These are phyloP conservation scores for Hypomecis atomaria DNA, from an alignment of 2,888 invertebrate species.

Conservation along the genomic window DNA sequence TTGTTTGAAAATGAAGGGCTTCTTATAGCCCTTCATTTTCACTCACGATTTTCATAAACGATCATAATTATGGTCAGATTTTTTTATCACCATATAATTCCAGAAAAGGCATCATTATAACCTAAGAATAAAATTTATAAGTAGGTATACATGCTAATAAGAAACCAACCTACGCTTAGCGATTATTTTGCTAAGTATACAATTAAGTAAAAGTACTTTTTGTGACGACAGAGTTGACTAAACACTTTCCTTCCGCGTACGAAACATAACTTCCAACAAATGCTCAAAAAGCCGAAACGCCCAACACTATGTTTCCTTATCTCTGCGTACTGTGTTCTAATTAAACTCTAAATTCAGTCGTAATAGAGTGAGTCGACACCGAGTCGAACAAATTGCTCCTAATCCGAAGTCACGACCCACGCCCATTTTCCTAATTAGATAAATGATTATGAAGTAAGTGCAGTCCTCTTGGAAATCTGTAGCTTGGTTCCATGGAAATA, in stretches of 20 bases:
- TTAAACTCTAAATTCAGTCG: slow-evolving; percentile 23
- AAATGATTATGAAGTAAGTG: background rate
- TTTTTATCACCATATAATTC: no score
- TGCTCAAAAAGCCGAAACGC: slow-evolving; percentile 15
- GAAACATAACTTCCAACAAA: slow-evolving; percentile 13
- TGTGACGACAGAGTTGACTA: background rate
- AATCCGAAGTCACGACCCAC: slow-evolving; percentile 25
- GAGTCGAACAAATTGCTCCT: slow-evolving; percentile 27
- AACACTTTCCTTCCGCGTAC: slow-evolving; percentile 8
- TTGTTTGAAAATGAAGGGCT: no score
- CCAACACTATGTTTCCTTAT: slow-evolving; percentile 25
- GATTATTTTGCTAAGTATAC: no score
- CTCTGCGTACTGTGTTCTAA: slow-evolving; percentile 26
- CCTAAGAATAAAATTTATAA: background rate
- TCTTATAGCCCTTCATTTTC: no score
- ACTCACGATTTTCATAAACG: no score
- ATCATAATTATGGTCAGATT: no score
- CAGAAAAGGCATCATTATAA: no score
- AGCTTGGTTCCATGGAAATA: no score
- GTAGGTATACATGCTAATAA: background rate
- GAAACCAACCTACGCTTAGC: no score
- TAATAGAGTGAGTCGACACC: slow-evolving; percentile 24
- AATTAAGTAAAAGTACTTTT: no score
- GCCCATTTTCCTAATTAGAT: slow-evolving; percentile 15
- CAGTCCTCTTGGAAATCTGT: background rate